Evolutionary conservation across 1,140 invertebrate species (phyloP).

Genomic region (Sminthurides bifidus): DNA sequence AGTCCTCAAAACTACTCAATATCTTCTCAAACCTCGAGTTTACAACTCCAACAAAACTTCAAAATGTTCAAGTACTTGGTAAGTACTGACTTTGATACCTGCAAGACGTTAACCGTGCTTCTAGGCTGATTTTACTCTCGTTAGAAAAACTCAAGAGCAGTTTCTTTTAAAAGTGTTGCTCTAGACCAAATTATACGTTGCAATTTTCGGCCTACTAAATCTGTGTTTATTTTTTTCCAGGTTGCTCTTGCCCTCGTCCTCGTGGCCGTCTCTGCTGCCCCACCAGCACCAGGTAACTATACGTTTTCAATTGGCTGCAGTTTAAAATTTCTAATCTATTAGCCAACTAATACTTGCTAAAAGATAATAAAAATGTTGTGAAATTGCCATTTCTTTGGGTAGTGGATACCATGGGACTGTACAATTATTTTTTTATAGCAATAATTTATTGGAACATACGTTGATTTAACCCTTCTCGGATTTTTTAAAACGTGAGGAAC

Average conservation of each 20-base stretch:
- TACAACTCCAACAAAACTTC: constrained; percentile 9
- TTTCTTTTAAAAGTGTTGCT: not conserved
- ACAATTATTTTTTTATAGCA: too few species aligned
- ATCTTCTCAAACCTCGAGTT: not conserved
- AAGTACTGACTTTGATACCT: not conserved
- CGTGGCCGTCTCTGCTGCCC: constrained; percentile 12
- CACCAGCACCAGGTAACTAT: constrained; percentile 10
- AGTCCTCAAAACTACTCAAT: too few species aligned
- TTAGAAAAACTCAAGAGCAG: not conserved
- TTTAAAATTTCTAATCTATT: too few species aligned
- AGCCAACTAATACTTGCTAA: too few species aligned
- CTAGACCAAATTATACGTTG: not conserved
- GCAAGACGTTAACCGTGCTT: not conserved
- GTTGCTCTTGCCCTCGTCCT: constrained; percentile 15
- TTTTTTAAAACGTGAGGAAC: too few species aligned
- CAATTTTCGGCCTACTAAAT: too few species aligned
- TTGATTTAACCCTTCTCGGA: too few species aligned
- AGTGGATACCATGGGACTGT: too few species aligned
- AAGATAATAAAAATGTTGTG: too few species aligned
- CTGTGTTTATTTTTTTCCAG: not conserved
- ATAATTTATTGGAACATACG: too few species aligned
- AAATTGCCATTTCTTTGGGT: too few species aligned
- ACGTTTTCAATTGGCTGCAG: too few species aligned
- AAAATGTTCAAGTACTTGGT: constrained; percentile 18
- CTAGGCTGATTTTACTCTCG: not conserved